Base-by-base conservation (phyloP, 2,113 vertebrate genomes). In the Hyla sarda region DNA sequence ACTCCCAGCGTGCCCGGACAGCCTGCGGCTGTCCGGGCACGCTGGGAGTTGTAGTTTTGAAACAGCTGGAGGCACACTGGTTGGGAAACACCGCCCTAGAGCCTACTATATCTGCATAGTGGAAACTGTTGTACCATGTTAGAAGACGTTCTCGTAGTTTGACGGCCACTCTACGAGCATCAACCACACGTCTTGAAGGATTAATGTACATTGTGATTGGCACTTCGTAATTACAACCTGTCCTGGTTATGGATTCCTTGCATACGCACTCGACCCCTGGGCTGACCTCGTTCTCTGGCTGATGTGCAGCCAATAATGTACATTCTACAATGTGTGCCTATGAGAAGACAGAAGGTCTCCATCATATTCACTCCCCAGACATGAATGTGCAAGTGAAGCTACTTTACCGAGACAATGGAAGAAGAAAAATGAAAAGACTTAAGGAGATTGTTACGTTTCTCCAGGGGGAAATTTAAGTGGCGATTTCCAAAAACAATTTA, bases 331-430 rank as follows among this genome's bases (percentile, higher is more conserved):
- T n/a, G n/a, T n/a, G n/a, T n/a, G 2, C 2, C n/a, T 32, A 77
- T 21, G 10, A 54, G 8, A 72, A 41, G 34, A 52, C 23, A 50
- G n/a, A 52, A 77, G 50, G 58, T 28, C 30, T 77, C 75, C 54
- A 77, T 78, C 76, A 78, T 23, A 58, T 12, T 78, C 75, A 78
- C 48, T 78, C 25, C 32, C 50, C 32, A 78, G 76, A 54, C 30
- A 56, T 78, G 52, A 78, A 34, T 37, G 10, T 56, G 12, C 45
- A 52, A 34, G 47, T 56, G 30, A 28, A 32, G 75, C 17, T 77
- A 23, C 25, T 21, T 54, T 50, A 77, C 75, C 21, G 50, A 16
- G 9, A 54, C 34, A 7, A 5, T 11, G 25, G 41, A 74, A 34
- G 37, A 47, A n/a, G 71, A 47, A 47, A 32, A 67, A 74, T 45